Base-by-base conservation (phyloP, 2,888 invertebrate species). In the Palloptera scutellata region DNA sequence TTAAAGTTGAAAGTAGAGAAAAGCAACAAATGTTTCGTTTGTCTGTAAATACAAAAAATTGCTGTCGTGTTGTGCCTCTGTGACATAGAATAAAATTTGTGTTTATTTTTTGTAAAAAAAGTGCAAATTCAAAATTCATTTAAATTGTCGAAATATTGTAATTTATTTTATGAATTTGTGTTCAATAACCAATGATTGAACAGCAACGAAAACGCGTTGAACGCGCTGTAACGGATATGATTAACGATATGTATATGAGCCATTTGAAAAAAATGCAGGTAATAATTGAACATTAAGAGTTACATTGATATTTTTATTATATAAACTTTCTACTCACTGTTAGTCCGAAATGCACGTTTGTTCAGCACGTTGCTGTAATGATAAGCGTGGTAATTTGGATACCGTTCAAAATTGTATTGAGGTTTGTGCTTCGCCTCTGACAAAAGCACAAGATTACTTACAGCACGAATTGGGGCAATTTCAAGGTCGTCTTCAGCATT, bases 221-320 rank as follows among this genome's bases (percentile, higher is more conserved):
- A 54, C 64, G 66, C 53, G 83, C 81, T 43, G 72, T 81, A 1
- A 70, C 74, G 43, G 78, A 80, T 1, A 78, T 82, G 78, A 81
- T 81, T 30, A 77, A 81, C 67, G 80, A 81, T 45, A 77, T 79
- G 75, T 81, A 82, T 64, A 75, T 72, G 45, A 74, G 73, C 8
- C 80, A 82, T 67, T 70, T 81, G 63, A 74, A 76, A 5, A 74
- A 78, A 67, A 81, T 81, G 79, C 81, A 81, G 77, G 79, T 80
- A 55, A 71, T 72, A 64, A 8, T 43, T 17, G n/a, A 51, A 55
- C 30, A 41, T 3, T 54, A 19, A 1, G 9, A 9, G 1, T 17
- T 20, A 40, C 6, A 13, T 12, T 13, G 30, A n/a, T n/a, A n/a
- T n/a, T n/a, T 48, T 12, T 51, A 11, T 41, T 52, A 40, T 41